A percentile compares a stretch with the other conserved stretches of the same genome.
Evolutionary conservation across 2,797 vertebrate genomes (phyloP).

Genomic region (Acipenser transmontanus): DNA sequence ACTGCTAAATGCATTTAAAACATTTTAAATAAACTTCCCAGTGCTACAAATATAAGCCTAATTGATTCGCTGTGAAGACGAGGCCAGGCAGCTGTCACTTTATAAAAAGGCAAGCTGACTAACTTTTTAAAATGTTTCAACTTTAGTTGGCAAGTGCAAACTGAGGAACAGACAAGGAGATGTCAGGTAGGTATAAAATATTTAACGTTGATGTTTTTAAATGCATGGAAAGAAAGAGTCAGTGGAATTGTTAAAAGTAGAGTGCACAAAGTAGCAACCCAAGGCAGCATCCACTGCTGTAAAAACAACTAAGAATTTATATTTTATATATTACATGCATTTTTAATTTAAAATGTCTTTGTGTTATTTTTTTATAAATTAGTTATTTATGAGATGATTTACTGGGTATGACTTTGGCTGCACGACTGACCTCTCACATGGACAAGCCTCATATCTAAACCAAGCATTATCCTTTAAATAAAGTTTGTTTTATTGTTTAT

Average conservation of each 20-base stretch:
- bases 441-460: no score
- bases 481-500: no score
- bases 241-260: not conserved
- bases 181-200: conserved; percentile 4
- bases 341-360: not conserved
- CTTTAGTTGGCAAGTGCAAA: no score
- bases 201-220: not conserved
- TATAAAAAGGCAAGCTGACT: no score
- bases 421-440: not conserved
- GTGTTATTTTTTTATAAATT: not conserved
- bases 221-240: not conserved
- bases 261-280: not conserved
- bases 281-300: not conserved
- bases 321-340: conserved; percentile 15
- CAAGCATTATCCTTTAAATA: no score
- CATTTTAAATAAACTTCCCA: no score
- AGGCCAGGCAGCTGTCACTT: no score
- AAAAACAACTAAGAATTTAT: conserved; percentile 11
- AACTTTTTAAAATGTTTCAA: no score
- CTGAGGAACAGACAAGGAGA: no score
- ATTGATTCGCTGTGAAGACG: no score
- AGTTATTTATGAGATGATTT: not conserved
- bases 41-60: no score
- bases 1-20: no score
- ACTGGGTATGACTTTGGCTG: not conserved